These are phyloP conservation scores for Gryllus bimaculatus DNA, from an alignment of 1,140 invertebrate species.

Conservation along the genomic window DNA sequence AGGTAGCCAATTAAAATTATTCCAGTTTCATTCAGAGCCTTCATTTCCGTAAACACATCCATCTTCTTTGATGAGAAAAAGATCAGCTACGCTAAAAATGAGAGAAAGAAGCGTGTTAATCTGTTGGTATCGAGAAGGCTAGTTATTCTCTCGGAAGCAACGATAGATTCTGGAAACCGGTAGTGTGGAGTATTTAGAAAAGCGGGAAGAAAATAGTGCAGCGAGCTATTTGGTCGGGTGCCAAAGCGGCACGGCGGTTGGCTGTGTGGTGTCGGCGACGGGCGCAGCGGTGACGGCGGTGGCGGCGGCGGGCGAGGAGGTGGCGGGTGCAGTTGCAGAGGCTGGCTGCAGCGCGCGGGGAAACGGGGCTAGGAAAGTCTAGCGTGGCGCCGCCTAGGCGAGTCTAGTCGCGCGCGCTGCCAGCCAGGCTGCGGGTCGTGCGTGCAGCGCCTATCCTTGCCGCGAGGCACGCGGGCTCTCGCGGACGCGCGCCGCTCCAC, in stretches of 20 bases:
- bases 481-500: too few relatives aligned
- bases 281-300: neutral
- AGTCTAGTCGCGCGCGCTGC: neutral
- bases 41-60: too few relatives aligned
- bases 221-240: neutral
- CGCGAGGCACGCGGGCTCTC: too few relatives aligned
- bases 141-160: neutral
- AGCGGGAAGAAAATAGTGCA: slow-evolving; percentile 1
- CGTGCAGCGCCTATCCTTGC: too few relatives aligned
- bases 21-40: too few relatives aligned
- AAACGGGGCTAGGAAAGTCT: neutral
- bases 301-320: too few relatives aligned
- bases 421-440: too few relatives aligned
- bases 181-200: neutral
- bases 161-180: neutral
- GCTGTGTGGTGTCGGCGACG: neutral
- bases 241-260: neutral
- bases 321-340: neutral
- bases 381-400: neutral
- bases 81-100: too few relatives aligned
- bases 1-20: too few relatives aligned
- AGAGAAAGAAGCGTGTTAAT: too few relatives aligned
- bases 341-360: neutral
- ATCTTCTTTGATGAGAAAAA: too few relatives aligned
- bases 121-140: too few relatives aligned